Conservation (phyloP, 2,113 vertebrate genomes). For the Cheilinus undulatus region DNA sequence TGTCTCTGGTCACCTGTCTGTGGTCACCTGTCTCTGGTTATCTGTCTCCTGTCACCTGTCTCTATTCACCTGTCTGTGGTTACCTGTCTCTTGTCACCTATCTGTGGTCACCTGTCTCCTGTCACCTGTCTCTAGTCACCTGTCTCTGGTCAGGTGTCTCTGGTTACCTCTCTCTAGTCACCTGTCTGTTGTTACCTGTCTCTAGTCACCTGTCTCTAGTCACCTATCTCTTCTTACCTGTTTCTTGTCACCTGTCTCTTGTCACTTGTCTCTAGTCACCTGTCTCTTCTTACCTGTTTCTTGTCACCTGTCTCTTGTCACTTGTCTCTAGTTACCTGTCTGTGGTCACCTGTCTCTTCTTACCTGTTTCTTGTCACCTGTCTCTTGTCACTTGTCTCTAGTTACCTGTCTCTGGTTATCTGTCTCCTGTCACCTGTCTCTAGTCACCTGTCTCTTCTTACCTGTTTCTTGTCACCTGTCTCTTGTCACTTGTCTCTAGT, state of each 20-base stretch:
- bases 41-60: not conserved
- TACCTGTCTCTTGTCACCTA: not conserved
- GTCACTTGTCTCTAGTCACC: not conserved
- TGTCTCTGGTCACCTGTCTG: not conserved
- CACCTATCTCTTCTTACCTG: conserved; percentile 78
- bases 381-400: not conserved
- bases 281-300: conserved; percentile 83
- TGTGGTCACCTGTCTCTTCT: too few relatives aligned
- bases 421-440: not conserved
- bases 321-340: not conserved
- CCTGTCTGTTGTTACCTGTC: not conserved
- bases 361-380: not conserved
- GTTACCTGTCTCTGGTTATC: not conserved
- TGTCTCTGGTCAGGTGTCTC: too few relatives aligned
- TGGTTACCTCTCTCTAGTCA: not conserved
- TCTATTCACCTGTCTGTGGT: conserved; percentile 82
- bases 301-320: not conserved
- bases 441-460: conserved; percentile 3
- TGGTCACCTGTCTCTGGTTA: not conserved
- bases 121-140: not conserved
- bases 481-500: not conserved
- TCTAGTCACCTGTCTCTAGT: not conserved
- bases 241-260: conserved; percentile 58
- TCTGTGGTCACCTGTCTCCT: not conserved
- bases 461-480: conserved; percentile 82